Evolutionary conservation across 2,797 vertebrate species (phyloP), one percentile per base, ranked within the genome.

Genomic region (Geotrypetes seraphini): DNA sequence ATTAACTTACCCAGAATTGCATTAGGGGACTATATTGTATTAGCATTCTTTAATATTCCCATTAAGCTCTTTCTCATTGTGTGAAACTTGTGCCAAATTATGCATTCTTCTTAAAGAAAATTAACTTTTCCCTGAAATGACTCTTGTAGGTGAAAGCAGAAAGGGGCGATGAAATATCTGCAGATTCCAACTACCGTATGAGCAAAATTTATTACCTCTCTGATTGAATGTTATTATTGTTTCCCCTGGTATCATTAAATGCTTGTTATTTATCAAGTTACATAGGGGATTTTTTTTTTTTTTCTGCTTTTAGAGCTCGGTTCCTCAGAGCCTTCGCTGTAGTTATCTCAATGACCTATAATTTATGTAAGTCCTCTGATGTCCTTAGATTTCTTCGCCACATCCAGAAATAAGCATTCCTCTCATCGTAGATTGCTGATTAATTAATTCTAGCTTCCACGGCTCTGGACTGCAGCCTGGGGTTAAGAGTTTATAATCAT

Each of bases 121-220:
- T 2, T 18, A 31, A 7, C 22, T 15, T 39, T 53, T 45, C 24
- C 24, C 13, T 41, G 44, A 57, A 59, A 44, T 47, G 0, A 28
- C 45, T 45, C 37, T 43, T 27, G 14, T 10, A 13, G 46, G 28
- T 33, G 33, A 49, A 47, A 19, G 37, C 63, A 66, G 57, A 60
- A n/a, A 47, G 51, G 46, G 30, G 44, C 28, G 22, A 4, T 47
- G 50, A 47, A 50, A 43, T 56, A 54, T 57, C 35, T 43, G 35
- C 46, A 47, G 45, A 43, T 44, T 41, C 37, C 40, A 46, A 10
- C 32, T 36, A 36, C 67, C 64, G 68, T 66, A 69, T 63, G 73
- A 43, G 39, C 29, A 16, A 50, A 39, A 45, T 43, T 36, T 57
- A 60, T 59, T 56, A 62, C 56, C 52, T 53, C 42, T 43, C 53